Evolutionary conservation across 2,888 invertebrate genomes (phyloP).

Genomic region (Oscheius sp.): DNA sequence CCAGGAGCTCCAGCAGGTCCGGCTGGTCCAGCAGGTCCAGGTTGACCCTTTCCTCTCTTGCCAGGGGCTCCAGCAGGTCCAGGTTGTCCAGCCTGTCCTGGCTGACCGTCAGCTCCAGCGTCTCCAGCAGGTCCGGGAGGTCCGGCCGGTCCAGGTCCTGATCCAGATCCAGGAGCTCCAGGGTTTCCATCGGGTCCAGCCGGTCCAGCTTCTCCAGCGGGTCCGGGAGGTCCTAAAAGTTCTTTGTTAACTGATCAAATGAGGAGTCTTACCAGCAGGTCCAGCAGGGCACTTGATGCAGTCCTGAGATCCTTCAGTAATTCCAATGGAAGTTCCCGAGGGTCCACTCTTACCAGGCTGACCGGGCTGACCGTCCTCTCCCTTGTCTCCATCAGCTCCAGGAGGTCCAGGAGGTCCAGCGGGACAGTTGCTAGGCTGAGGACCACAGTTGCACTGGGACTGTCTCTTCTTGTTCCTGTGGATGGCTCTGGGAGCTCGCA

Average conservation of each 20-base stretch:
- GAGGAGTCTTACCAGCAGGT: conserved; percentile 47
- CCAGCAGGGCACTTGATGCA: conserved; percentile 38
- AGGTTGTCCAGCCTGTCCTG: conserved; percentile 56
- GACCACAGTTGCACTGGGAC: conserved; percentile 31
- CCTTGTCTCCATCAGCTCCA: conserved; percentile 39
- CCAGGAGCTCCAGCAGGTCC: neutral
- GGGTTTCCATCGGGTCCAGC: conserved; percentile 65
- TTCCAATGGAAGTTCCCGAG: no score
- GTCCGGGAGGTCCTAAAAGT: conserved; percentile 54
- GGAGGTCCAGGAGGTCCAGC: conserved; percentile 20
- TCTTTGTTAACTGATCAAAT: conserved; percentile 41
- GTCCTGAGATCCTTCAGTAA: no score
- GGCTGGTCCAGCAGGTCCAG: conserved; percentile 12
- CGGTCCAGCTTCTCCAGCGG: conserved; percentile 58
- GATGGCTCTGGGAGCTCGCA: conserved; percentile 21
- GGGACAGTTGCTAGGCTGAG: conserved; percentile 14
- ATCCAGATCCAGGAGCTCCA: conserved; percentile 58
- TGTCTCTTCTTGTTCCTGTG: conserved; percentile 42
- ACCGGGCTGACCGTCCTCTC: conserved; percentile 35
- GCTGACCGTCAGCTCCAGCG: conserved; percentile 56
- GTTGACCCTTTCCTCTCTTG: conserved; percentile 46
- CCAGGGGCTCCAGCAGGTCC: conserved; percentile 58
- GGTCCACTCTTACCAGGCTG: conserved; percentile 17
- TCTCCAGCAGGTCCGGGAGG: conserved; percentile 36
- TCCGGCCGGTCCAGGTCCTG: conserved; percentile 53